phyloP scores from a whole-genome alignment of 2,888 invertebrate genomes.

The Eilema sororculum region DNA sequence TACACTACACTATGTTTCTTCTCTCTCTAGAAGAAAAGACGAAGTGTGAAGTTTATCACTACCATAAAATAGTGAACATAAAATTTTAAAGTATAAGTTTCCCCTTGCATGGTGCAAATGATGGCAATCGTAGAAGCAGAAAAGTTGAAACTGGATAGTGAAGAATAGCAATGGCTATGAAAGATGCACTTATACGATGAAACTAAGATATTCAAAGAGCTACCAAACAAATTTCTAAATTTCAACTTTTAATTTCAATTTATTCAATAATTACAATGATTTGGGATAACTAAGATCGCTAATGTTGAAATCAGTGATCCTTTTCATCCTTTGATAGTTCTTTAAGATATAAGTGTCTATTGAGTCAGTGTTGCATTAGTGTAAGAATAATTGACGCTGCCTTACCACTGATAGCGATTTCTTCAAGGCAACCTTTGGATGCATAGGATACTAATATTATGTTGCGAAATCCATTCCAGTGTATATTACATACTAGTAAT shows the following conservation, averaged over 20 bases:
- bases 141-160: background rate
- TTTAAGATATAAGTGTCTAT: background rate
- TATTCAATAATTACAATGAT: no score
- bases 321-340: background rate
- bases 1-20: no score
- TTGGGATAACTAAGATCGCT: background rate
- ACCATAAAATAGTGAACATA: background rate
- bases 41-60: background rate
- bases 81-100: conserved; percentile 4
- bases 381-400: no score
- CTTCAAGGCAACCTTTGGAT: no score
- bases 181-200: background rate
- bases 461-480: no score
- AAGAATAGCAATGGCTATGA: background rate
- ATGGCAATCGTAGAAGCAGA: background rate
- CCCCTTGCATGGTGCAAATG: background rate
- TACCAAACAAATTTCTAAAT: no score
- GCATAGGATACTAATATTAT: no score
- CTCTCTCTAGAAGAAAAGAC: background rate
- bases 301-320: background rate
- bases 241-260: no score
- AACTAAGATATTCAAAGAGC: background rate
- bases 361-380: background rate
- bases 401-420: no score
- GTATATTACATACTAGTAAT: no score